Evolutionary conservation across 2,113 vertebrate genomes (phyloP).

Genomic region (Siniperca knerii): DNA sequence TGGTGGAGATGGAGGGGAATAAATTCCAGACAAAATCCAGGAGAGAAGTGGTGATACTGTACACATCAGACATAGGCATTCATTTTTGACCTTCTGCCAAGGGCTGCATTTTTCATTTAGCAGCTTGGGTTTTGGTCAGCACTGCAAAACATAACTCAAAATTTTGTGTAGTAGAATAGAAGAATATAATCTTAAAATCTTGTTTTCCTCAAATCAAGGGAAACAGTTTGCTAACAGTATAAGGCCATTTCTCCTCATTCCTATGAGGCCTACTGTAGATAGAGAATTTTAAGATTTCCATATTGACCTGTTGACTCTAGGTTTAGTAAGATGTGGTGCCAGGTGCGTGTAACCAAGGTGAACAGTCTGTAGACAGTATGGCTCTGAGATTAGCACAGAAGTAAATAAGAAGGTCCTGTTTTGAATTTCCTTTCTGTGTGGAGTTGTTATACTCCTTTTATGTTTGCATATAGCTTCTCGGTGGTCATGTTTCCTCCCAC

Average conservation of each 20-base stretch:
- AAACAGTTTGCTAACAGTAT: background rate
- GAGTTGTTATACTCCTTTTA: background rate
- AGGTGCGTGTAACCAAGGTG: no score
- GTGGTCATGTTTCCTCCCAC: no score
- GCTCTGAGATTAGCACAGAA: background rate
- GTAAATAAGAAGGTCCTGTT: background rate
- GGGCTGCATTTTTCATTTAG: constrained; percentile 6
- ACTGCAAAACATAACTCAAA: background rate
- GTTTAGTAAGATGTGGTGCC: background rate
- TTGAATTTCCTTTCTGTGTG: background rate
- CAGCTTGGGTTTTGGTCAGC: background rate
- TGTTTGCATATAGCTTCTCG: background rate
- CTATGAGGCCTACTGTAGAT: background rate
- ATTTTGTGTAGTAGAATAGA: background rate
- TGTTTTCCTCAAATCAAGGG: background rate
- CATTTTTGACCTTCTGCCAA: constrained; percentile 31
- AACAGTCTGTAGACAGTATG: background rate
- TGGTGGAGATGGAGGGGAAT: background rate
- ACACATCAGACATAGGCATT: background rate
- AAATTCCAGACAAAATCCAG: background rate
- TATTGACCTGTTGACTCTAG: background rate
- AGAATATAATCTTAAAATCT: background rate
- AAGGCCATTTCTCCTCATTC: background rate
- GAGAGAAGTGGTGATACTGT: background rate
- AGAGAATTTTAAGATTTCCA: background rate